Conservation (phyloP, 1,140 invertebrate genomes). For the Platyscapa corneri region DNA sequence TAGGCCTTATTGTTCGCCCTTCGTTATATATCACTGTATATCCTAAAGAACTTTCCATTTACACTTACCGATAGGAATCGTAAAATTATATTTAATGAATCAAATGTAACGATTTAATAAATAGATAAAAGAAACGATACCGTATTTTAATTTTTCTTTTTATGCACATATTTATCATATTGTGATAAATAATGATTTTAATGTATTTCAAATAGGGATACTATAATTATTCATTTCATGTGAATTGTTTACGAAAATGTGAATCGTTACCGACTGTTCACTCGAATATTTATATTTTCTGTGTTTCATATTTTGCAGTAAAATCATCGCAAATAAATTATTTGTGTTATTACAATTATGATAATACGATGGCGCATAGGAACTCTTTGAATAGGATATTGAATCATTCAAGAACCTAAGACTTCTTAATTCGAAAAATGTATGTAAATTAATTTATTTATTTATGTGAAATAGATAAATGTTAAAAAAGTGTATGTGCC, state of each 20-base stretch:
- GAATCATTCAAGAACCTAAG: no score
- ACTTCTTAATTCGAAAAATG: background rate
- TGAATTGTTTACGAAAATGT: background rate
- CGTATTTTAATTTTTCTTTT: background rate
- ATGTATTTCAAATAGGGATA: no score
- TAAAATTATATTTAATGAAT: background rate
- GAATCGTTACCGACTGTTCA: no score
- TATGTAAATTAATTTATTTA: background rate
- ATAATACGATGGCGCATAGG: no score
- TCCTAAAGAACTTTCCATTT: background rate
- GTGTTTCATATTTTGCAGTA: no score
- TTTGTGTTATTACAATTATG: no score
- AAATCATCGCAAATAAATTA: no score
- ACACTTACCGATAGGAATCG: background rate
- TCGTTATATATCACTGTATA: background rate
- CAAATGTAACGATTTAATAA: background rate
- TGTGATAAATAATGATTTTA: no score
- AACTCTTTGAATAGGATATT: no score
- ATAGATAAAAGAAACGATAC: background rate
- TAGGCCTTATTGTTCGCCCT: background rate
- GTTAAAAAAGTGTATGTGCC: no score
- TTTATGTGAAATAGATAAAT: no score
- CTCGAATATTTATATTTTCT: background rate
- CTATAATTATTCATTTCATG: background rate
- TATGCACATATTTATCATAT: background rate